phyloP scores from a whole-genome alignment of 1,140 invertebrate species.

The Telenomus remus region DNA sequence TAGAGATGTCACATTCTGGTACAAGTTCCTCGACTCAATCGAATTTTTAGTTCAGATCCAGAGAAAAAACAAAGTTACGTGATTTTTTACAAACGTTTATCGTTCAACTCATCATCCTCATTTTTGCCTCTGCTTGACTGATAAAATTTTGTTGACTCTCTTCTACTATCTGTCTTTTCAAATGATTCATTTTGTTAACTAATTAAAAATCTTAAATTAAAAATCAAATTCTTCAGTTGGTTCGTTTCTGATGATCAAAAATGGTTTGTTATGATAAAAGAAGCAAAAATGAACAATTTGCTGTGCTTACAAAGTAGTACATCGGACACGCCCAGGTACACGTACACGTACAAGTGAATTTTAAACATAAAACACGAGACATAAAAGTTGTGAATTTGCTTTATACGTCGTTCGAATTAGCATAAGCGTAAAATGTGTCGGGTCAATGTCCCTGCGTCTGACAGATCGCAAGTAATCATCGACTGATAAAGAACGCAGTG shows the following conservation, averaged over 20 bases:
- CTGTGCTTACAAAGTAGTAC: slow-evolving; percentile 28
- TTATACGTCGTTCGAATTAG: slow-evolving; percentile 34
- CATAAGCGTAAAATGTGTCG: slow-evolving; percentile 34
- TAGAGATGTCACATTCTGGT: slow-evolving; percentile 51
- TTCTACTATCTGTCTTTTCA: too few relatives aligned
- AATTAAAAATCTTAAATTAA: too few relatives aligned
- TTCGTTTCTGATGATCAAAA: neutral
- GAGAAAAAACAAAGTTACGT: neutral
- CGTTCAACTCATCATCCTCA: too few relatives aligned
- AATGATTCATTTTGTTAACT: too few relatives aligned
- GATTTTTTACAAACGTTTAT: too few relatives aligned
- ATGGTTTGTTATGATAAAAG: neutral
- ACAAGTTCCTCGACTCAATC: slow-evolving; percentile 28
- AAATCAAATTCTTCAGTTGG: too few relatives aligned
- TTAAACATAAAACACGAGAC: slow-evolving; percentile 22
- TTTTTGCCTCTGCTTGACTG: too few relatives aligned
- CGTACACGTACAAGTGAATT: slow-evolving; percentile 29
- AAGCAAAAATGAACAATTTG: slow-evolving; percentile 26
- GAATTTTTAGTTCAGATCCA: slow-evolving; percentile 1
- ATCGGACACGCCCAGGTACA: slow-evolving; percentile 25
- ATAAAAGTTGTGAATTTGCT: slow-evolving; percentile 38
- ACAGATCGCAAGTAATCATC: slow-evolving; percentile 16
- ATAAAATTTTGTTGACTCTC: too few relatives aligned
- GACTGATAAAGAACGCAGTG: slow-evolving; percentile 23
- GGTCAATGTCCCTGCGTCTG: slow-evolving; percentile 16